Base-by-base conservation (phyloP, 2,888 invertebrate species). In the Antheraea yamamai region DNA sequence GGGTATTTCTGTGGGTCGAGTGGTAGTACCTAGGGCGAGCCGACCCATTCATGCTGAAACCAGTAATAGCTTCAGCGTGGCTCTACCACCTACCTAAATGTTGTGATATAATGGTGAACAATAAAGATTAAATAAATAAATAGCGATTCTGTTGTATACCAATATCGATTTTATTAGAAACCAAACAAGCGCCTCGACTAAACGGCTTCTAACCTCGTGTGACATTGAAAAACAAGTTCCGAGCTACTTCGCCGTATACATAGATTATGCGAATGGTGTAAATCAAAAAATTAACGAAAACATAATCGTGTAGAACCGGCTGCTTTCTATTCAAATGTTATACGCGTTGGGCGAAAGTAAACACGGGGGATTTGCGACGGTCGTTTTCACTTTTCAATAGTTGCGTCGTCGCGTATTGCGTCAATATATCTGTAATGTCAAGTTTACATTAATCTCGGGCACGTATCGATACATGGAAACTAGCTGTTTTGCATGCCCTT, bases 251-350 rank as follows among this genome's bases (percentile, higher is more conserved):
- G 47, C 12, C 7, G 47, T 70, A 52, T 68, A 68, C 47, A 70
- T 39, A 70, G 4, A 26, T 20, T 26, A 23, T 35, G 55, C 52
- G 58, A 68, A 75, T 58, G 68, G 64, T 26, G 58, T 75, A 75
- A 73, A 75, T 73, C 51, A 68, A 70, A 39, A 70, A 70, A 70
- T 70, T 70, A 7, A 70, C 35, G 26, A 70, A 70, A 74, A 74
- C 55, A 55, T 61, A 20, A 23, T 61, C 26, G 58, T 74, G 55
- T 58, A 70, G 61, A 72, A 70, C 68, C 70, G 68, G 16, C 70
- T 73, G 73, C 75, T 75, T 75, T 75, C 75, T 75, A 73, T 75
- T 75, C 30, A 73, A 75, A 75, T 75, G 74, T 35, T 70, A 70
- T 39, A 70, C 51, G 47, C 68, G 68, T 35, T 71, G 70, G 51